Evolutionary conservation across 2,888 invertebrate species (phyloP), one percentile per base, ranked within the genome.

Genomic region (Allygus modestus): DNA sequence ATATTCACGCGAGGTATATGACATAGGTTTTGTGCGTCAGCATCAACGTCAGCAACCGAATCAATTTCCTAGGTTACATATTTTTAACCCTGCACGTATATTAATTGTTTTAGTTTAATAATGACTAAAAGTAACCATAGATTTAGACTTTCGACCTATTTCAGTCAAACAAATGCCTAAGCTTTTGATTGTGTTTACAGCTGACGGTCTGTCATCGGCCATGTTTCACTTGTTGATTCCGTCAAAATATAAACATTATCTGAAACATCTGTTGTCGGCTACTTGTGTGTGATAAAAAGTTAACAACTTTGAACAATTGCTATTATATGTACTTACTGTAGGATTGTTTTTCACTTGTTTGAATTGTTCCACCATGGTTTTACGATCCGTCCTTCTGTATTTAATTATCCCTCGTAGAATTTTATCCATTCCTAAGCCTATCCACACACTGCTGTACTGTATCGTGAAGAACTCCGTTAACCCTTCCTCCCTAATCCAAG

Each of bases 341-440:
- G 98, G 98, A 92, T 97, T 94, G 92, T 98, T 95, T 90, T 94
- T 93, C 87, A 98, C 97, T 93, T 95, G 92, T 90, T 96, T 92
- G 91, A 98, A 98, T 91, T 98, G 97, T 91, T 97, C 94, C 43
- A 98, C 96, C 97, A 98, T 97, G 89, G 93, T 94, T 85, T 95
- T 94, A 87, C 96, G 93, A 87, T 96, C 95, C 84, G 95, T 94
- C 86, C 94, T 93, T 85, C 97, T 93, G 90, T 98, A 98, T 89
- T 95, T 94, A 94, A 98, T 97, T 83, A 98, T 96, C 81, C 98
- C 98, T 89, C 95, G 94, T 87, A 98, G 91, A 90, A 98, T 96
- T 91, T 96, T 94, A 89, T 97, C 97, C 97, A 98, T 97, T 9
- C 37, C 58, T 15, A 31, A 65, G 31, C 65, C 31, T 28, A 65